Evolutionary conservation across 2,888 invertebrate species (phyloP).

Genomic region (Tenthredo amoena): DNA sequence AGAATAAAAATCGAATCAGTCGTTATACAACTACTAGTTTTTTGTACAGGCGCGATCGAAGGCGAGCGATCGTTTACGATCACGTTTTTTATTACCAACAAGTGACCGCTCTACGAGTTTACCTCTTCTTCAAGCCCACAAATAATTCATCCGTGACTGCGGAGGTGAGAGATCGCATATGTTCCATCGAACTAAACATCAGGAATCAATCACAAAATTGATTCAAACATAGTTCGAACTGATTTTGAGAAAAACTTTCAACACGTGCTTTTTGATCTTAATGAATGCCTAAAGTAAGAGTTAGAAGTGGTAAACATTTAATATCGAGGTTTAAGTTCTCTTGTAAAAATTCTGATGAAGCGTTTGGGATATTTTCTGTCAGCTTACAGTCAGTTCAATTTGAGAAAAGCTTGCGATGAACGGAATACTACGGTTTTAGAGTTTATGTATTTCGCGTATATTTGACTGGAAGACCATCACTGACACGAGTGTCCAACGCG

Average conservation of each 20-base stretch:
- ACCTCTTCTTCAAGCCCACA: background rate
- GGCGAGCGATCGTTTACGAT: slow-evolving; percentile 10
- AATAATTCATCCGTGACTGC: background rate
- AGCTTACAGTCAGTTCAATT: background rate
- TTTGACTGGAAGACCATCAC: slow-evolving; percentile 5
- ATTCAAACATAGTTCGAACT: background rate
- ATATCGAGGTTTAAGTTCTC: too few relatives aligned
- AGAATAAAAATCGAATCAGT: slow-evolving; percentile 29
- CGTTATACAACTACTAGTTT: slow-evolving; percentile 18
- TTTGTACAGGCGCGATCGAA: slow-evolving; percentile 6
- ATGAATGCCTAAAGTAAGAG: background rate
- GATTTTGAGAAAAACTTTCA: background rate
- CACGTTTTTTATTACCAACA: slow-evolving; percentile 7
- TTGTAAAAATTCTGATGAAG: background rate
- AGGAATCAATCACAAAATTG: background rate
- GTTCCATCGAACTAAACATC: background rate
- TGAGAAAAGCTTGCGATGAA: background rate
- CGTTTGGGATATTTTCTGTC: background rate
- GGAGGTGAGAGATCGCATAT: background rate
- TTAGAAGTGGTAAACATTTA: too few relatives aligned
- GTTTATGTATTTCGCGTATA: slow-evolving; percentile 21
- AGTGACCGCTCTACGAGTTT: slow-evolving; percentile 5
- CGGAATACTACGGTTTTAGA: background rate
- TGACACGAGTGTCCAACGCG: background rate
- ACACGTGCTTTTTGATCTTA: background rate